phyloP scores from a whole-genome alignment of 2,888 invertebrate species.

The Hyposoter dolosus region DNA sequence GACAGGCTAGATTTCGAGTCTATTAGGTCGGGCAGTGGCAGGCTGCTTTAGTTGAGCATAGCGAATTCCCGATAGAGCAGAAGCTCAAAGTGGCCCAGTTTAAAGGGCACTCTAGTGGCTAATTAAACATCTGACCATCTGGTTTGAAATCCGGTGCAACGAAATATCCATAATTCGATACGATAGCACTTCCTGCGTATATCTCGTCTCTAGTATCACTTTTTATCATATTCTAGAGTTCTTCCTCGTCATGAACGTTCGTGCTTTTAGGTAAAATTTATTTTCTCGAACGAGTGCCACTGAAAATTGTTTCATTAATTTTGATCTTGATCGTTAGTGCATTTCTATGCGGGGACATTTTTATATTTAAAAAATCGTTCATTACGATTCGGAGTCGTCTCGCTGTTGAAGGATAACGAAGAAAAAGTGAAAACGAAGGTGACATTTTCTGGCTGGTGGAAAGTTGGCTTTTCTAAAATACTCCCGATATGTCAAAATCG shows the following conservation, averaged over 20 bases:
- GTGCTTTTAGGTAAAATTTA: background rate
- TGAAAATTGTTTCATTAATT: background rate
- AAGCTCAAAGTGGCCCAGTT: constrained; percentile 28
- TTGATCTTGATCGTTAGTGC: background rate
- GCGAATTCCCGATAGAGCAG: constrained; percentile 12
- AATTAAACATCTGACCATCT: constrained; percentile 45
- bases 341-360: background rate
- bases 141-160: constrained; percentile 22
- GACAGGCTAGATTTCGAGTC: constrained; percentile 20
- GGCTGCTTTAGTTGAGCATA: constrained; percentile 21
- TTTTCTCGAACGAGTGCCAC: background rate
- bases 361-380: background rate
- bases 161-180: constrained; percentile 22
- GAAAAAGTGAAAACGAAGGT: background rate
- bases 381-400: background rate
- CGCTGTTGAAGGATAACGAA: background rate
- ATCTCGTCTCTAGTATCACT: background rate
- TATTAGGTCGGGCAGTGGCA: background rate
- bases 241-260: background rate
- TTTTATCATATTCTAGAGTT: background rate
- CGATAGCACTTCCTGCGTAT: constrained; percentile 2
- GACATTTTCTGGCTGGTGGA: background rate
- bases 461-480: background rate
- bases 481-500: background rate
- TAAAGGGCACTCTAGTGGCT: constrained; percentile 45